Evolutionary conservation across 2,797 vertebrate species (phyloP).

Genomic region (Threskiornis aethiopicus): DNA sequence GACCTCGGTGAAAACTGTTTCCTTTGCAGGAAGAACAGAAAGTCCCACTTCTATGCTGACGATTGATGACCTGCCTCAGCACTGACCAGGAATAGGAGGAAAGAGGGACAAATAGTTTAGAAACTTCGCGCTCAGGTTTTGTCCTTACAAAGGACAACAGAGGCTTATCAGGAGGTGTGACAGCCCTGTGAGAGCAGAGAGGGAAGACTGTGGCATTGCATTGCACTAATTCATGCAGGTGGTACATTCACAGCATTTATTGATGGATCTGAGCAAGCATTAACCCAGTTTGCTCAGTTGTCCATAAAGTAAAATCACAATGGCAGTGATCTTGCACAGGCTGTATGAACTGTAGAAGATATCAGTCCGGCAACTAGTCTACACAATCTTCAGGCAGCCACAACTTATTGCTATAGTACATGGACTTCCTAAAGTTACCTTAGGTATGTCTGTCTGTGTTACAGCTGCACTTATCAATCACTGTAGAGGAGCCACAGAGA

Average conservation of each 20-base stretch:
- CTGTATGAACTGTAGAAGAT: background rate
- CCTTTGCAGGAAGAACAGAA: background rate
- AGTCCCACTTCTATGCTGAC: background rate
- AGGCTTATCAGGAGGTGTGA: background rate
- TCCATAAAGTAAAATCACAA: background rate
- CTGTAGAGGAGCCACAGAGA: background rate
- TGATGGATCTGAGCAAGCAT: background rate
- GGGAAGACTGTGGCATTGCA: background rate
- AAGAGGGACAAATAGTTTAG: background rate
- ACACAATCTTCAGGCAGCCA: background rate
- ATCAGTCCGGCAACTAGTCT: background rate
- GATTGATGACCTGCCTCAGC: background rate
- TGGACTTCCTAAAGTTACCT: background rate
- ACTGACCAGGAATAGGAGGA: background rate
- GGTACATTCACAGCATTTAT: background rate
- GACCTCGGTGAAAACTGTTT: background rate
- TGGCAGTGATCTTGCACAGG: background rate
- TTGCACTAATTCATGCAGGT: background rate
- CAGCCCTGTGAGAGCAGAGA: background rate
- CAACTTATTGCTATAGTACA: background rate
- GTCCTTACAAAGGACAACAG: background rate
- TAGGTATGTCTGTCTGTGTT: background rate
- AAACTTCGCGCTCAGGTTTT: background rate
- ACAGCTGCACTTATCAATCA: background rate
- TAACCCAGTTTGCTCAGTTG: background rate